Percentiles rank a stretch among this genome's conserved stretches.
Evolutionary conservation across 2,888 invertebrate genomes (phyloP).

Genomic region (Drosophila mercatorum): DNA sequence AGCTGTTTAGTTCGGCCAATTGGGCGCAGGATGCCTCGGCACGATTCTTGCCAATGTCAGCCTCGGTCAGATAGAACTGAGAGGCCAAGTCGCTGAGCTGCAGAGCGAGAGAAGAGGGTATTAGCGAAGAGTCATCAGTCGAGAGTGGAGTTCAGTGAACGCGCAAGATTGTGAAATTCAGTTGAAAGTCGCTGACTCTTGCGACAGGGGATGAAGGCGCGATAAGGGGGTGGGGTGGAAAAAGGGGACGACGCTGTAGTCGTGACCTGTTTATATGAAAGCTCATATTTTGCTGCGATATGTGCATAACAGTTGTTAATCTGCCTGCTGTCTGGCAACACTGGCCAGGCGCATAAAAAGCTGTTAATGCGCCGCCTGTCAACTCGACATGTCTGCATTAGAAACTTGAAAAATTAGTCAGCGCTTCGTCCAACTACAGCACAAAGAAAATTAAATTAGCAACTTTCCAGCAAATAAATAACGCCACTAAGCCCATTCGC

Average conservation of each 20-base stretch:
- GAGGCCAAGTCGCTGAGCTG: slow-evolving; percentile 91
- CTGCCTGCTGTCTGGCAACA: slow-evolving; percentile 34
- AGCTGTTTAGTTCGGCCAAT: slow-evolving; percentile 94
- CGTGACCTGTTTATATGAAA: slow-evolving; percentile 29
- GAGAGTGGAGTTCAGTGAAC: slow-evolving; percentile 31
- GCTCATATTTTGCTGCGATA: slow-evolving; percentile 21
- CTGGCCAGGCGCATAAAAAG: slow-evolving; percentile 10
- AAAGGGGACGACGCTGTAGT: slow-evolving; percentile 26
- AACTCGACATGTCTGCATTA: background rate
- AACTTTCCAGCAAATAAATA: background rate
- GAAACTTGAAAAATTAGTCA: background rate
- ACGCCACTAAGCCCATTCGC: background rate
- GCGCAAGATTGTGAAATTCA: slow-evolving; percentile 60
- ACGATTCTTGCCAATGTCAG: slow-evolving; percentile 94
- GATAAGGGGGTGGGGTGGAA: slow-evolving; percentile 10
- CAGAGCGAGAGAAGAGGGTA: slow-evolving; percentile 3
- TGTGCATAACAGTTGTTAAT: slow-evolving; percentile 9
- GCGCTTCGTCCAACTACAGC: background rate
- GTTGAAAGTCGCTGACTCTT: slow-evolving; percentile 47
- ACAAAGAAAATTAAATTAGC: background rate
- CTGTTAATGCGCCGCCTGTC: background rate
- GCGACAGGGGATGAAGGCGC: background rate
- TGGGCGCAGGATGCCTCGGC: slow-evolving; percentile 92
- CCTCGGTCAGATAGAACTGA: slow-evolving; percentile 95
- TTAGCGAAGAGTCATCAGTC: background rate